phyloP scores from a whole-genome alignment of 1,140 invertebrate genomes.

The Bombus huntii region DNA sequence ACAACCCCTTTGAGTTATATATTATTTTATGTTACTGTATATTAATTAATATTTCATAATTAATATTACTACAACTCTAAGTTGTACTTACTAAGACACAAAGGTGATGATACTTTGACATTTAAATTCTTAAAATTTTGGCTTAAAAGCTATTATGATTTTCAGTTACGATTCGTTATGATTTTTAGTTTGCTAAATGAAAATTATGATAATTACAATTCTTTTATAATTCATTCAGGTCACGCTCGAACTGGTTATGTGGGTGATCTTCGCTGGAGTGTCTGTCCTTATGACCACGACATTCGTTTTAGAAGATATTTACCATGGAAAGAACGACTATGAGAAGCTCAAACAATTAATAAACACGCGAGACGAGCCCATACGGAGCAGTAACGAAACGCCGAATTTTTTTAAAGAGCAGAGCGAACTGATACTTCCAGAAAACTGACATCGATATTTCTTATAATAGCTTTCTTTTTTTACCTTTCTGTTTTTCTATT shows the following conservation, averaged over 20 bases:
- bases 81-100: too few relatives aligned
- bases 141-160: not conserved
- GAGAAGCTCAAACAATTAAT: not conserved
- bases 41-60: too few relatives aligned
- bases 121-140: not conserved
- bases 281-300: conserved; percentile 60
- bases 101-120: too few relatives aligned
- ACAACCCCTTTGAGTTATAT: too few relatives aligned
- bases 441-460: not conserved
- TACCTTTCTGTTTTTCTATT: not conserved
- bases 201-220: not conserved
- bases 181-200: not conserved
- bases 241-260: conserved; percentile 67
- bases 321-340: conserved; percentile 9
- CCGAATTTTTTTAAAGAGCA: not conserved
- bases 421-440: not conserved
- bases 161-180: not conserved
- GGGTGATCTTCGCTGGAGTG: conserved; percentile 71
- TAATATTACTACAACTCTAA: too few relatives aligned
- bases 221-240: conserved; percentile 59
- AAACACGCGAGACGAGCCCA: not conserved
- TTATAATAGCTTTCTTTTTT: not conserved
- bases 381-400: not conserved
- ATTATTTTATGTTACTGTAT: too few relatives aligned
- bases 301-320: conserved; percentile 63